Evolutionary conservation across 2,888 invertebrate genomes (phyloP), one percentile per base, ranked within the genome.

Genomic region (Epinotia brunnichana): DNA sequence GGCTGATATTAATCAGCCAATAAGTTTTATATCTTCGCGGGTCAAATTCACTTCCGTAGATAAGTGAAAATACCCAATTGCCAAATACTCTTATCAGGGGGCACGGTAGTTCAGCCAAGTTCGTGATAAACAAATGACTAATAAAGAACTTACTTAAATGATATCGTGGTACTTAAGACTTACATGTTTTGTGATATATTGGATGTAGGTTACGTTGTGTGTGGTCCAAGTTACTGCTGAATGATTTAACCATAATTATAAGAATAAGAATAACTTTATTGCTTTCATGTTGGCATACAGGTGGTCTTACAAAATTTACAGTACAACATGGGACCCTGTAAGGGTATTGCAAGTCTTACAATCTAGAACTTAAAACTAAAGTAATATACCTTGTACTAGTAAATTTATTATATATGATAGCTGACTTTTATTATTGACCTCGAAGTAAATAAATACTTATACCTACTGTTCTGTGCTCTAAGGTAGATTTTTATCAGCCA

Each of bases 41-140:
- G 66, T 66, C 66, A 56, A 53, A 21, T 15, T 35, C 3, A 66
- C 66, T 66, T 66, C 54, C 66, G 41, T 53, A 66, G 39, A 56
- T 56, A 66, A 66, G 56, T 21, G 19, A 24, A 35, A 66, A 66
- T 54, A 56, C 19, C 54, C 64, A 21, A 54, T 66, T 56, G 66
- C 66, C 66, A 56, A 66, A 56, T 66, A 66, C 41, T 63, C 35
- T 66, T 66, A 66, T 66, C 66, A 39, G 10, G 19, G 39, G 53
- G 39, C 54, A 64, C 24, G 48, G 11, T 11, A 64, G 29, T 21
- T 29, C 64, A 29, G 35, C 39, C 13, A 54, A 66, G 54, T 19
- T 35, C 10, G 21, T 35, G 66, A 56, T 56, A 56, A 41, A 35
- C 48, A 15, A 39, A 54, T 53, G 7, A 29, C 35, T 35, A 64